Base-by-base conservation (phyloP, 2,113 vertebrate genomes). In the Catagonus wagneri region DNA sequence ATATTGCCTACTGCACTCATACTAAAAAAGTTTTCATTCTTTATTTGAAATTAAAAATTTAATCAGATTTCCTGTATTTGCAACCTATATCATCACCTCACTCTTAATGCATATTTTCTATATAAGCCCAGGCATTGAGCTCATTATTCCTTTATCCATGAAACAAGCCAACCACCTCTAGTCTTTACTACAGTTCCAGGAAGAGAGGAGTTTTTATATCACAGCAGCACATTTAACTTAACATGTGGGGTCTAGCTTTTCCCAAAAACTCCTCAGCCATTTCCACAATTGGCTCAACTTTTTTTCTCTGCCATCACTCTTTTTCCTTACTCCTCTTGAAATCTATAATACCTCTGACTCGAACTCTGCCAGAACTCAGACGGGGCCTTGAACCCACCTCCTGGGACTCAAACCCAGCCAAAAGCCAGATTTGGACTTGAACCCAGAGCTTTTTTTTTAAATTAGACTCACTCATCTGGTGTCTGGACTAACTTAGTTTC, bases 31-130 rank as follows among this genome's bases (percentile, higher is more conserved):
- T 39, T 72, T 92, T 83, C 29, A 65, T 32, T 87, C 2, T 90
- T 89, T 76, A 76, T 32, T 56, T 93, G 76, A 94, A 95, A 66
- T 78, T 52, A 34, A 50, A 56, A 94, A 93, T 76, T 71, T 39
- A 78, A 91, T 15, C 16, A 27, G 36, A 17, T 29, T 15, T 44
- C 29, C n/a, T 54, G 11, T 68, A 75, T 93, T 88, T 95, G n/a
- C 60, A 54, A 32, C 1, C 84, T 80, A 19, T 6, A 84, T 32
- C 23, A 85, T 36, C 15, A 17, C 2, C 39, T 7, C 19, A 7
- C 19, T 88, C 27, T 81, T 34, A 92, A 20, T 20, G 1, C 3
- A 58, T 4, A 54, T 36, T 81, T 75, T 66, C 93, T 83, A 1
- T 32, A 56, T 72, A 29, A 94, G 93, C 19, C 39, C 36, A n/a